phyloP scores from a whole-genome alignment of 1,140 invertebrate genomes.

The Calliopsis andreniformis region DNA sequence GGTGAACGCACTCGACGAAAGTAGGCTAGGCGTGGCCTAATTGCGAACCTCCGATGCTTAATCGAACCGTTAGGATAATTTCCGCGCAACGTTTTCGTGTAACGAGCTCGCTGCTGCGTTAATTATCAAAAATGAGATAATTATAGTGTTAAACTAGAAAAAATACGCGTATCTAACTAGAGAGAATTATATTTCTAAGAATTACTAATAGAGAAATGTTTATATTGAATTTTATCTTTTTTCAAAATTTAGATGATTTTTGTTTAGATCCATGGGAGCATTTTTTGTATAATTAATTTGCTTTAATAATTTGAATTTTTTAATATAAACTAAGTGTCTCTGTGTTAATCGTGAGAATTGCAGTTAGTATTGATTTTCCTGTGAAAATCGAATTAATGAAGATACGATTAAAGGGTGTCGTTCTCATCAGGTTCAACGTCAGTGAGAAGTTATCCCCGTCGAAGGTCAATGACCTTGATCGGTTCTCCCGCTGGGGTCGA shows the following conservation, averaged over 20 bases:
- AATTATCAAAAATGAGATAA: background rate
- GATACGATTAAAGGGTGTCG: background rate
- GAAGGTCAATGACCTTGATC: constrained; percentile 64
- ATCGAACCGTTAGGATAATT: constrained; percentile 22
- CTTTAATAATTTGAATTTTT: too few relatives aligned
- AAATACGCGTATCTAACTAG: too few relatives aligned
- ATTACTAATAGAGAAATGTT: too few relatives aligned
- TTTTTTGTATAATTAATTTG: too few relatives aligned
- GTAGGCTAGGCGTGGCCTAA: constrained; percentile 72
- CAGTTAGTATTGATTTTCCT: background rate
- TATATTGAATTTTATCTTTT: too few relatives aligned
- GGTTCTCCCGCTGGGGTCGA: constrained; percentile 35
- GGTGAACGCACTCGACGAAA: constrained; percentile 69
- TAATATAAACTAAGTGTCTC: too few relatives aligned
- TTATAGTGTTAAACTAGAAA: too few relatives aligned
- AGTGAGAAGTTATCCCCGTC: constrained; percentile 45
- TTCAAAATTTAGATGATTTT: too few relatives aligned
- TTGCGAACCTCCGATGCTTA: constrained; percentile 47
- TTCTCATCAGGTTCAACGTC: background rate
- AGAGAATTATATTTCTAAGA: too few relatives aligned
- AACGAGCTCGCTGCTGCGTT: background rate
- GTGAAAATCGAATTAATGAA: background rate
- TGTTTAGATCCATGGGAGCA: too few relatives aligned
- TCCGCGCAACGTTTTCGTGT: background rate
- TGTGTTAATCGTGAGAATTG: background rate